Conservation (phyloP, 2,797 vertebrate genomes). For the Anisognathus igniventris region DNA sequence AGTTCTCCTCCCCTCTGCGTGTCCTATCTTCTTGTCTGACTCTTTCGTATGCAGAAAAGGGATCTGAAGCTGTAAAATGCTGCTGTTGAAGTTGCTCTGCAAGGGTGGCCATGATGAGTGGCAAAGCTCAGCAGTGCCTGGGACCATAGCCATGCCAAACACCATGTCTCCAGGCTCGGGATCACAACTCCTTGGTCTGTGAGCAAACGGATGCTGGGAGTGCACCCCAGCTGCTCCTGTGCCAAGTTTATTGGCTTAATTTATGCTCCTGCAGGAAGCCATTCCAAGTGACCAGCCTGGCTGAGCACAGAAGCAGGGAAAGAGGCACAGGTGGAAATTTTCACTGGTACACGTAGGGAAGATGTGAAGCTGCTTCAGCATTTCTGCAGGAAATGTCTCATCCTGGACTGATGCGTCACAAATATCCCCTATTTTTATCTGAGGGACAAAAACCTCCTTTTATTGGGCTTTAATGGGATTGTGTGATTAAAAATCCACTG, state of each 20-base stretch:
- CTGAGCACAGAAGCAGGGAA: neutral
- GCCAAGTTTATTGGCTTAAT: neutral
- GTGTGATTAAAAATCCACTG: neutral
- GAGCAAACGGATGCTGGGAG: neutral
- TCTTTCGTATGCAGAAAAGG: neutral
- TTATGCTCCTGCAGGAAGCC: neutral
- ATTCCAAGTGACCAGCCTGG: neutral
- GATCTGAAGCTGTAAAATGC: neutral
- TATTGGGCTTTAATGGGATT: neutral
- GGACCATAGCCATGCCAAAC: fast-evolving
- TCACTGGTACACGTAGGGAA: fast-evolving
- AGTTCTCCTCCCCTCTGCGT: neutral
- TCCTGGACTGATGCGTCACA: fast-evolving
- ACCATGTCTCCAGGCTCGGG: fast-evolving
- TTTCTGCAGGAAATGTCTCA: neutral
- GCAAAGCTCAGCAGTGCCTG: neutral
- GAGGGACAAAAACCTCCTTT: neutral
- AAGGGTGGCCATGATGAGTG: fast-evolving
- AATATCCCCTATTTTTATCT: neutral
- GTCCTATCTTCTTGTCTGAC: neutral
- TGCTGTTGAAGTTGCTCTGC: neutral
- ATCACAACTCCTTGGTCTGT: neutral
- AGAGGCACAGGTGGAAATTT: neutral
- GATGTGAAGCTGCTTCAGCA: neutral
- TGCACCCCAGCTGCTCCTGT: neutral